Conservation (phyloP, 2,888 invertebrate genomes). For the Callyntrura guangdongensis region DNA sequence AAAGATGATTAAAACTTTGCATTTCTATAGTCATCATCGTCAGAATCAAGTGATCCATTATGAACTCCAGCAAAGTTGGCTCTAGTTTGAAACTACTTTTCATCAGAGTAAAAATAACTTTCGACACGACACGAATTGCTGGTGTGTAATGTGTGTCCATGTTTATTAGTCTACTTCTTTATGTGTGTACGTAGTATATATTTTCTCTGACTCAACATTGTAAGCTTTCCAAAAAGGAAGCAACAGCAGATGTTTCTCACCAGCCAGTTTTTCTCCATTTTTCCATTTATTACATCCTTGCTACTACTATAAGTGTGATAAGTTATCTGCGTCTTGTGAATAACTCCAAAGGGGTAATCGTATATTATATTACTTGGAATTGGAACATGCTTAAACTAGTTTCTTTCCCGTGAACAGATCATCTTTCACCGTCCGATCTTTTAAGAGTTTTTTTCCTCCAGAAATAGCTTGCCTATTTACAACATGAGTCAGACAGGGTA, state of each 20-base stretch:
- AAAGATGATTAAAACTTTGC: constrained; percentile 67
- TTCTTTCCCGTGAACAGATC: constrained; percentile 72
- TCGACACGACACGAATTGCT: constrained; percentile 52
- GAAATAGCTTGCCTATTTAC: constrained; percentile 69
- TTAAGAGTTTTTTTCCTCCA: constrained; percentile 72
- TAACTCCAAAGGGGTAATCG: constrained; percentile 64
- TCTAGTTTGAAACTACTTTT: constrained; percentile 33
- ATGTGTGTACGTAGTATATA: neutral
- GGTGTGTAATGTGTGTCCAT: neutral
- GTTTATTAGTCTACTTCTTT: constrained; percentile 45
- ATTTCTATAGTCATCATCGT: constrained; percentile 2
- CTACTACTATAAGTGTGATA: neutral
- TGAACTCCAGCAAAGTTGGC: constrained; percentile 66
- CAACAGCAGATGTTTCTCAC: constrained; percentile 70
- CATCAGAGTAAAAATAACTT: constrained; percentile 68
- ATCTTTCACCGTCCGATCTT: constrained; percentile 74
- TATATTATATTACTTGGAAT: constrained; percentile 58
- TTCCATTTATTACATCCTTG: constrained; percentile 71
- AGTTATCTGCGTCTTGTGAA: neutral
- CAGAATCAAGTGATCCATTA: neutral
- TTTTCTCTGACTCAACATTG: constrained; percentile 45
- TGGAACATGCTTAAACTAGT: constrained; percentile 52
- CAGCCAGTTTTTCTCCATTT: constrained; percentile 50
- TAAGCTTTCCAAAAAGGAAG: constrained; percentile 42
- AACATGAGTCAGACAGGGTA: constrained; percentile 34